Percentiles rank a stretch among this genome's conserved stretches.
phyloP scores from a whole-genome alignment of 2,113 vertebrate genomes.

The Columba janthina region DNA sequence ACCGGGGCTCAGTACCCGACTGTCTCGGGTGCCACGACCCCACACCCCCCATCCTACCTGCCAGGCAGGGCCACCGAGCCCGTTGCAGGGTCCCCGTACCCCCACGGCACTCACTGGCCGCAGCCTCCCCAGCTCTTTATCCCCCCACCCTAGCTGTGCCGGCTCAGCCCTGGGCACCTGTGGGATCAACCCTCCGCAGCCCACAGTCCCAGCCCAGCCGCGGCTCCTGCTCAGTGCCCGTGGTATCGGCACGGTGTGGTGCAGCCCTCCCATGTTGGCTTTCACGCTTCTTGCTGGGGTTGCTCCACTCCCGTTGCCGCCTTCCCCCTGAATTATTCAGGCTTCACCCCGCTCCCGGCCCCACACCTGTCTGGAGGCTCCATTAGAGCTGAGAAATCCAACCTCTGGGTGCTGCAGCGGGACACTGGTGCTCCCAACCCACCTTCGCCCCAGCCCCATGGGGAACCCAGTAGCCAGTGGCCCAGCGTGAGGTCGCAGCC shows the following conservation, averaged over 20 bases:
- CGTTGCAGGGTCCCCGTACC: accelerated
- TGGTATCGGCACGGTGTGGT: not conserved
- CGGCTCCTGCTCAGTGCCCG: accelerated
- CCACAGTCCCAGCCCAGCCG: not conserved
- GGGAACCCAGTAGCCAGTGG: not conserved
- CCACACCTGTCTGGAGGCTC: not conserved
- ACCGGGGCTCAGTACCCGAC: not conserved
- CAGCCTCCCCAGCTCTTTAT: not conserved
- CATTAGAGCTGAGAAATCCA: constrained; percentile 62
- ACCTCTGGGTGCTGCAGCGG: not conserved
- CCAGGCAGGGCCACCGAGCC: not conserved
- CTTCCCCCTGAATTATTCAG: constrained; percentile 70
- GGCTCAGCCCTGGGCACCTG: not conserved
- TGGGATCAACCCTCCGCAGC: not conserved
- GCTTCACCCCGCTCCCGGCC: not conserved
- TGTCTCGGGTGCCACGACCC: not conserved
- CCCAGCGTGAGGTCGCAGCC: not conserved
- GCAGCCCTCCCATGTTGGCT: not conserved
- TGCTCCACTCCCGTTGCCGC: not conserved
- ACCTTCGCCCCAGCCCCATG: accelerated
- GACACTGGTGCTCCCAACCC: not conserved
- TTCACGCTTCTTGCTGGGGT: not conserved
- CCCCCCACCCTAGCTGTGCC: not conserved
- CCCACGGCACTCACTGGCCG: not conserved
- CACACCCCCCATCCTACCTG: not conserved